A percentile compares a stretch with the other conserved stretches of the same genome.
Conservation (phyloP, 2,113 vertebrate genomes). For the Chaetura pelagica region DNA sequence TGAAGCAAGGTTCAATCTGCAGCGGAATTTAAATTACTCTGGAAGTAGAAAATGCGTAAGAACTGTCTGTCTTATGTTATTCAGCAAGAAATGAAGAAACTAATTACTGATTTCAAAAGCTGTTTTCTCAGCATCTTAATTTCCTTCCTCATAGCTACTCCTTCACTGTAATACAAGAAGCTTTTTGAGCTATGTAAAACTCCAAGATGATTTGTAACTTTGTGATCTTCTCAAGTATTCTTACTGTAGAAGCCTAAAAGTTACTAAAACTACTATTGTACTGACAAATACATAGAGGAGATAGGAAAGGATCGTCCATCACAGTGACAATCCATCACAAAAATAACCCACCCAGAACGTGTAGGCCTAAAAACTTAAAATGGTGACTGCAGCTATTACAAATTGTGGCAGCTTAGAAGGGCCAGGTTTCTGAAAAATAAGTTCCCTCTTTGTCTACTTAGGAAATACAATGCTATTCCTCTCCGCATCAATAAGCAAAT, state of each 20-base stretch:
- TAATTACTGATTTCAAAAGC: background rate
- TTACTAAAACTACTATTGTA: background rate
- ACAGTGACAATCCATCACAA: constrained; percentile 44
- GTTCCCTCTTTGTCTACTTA: background rate
- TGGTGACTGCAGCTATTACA: background rate
- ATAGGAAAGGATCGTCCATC: background rate
- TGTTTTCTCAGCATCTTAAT: background rate
- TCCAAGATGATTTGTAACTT: background rate
- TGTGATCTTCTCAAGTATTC: background rate
- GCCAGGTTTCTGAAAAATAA: background rate
- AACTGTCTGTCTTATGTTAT: background rate
- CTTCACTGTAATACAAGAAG: background rate
- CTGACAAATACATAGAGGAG: constrained; percentile 8
- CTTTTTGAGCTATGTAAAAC: background rate
- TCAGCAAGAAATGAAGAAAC: background rate
- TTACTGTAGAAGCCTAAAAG: background rate
- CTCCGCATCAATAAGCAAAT: constrained; percentile 2
- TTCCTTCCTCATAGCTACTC: background rate
- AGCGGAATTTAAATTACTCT: background rate
- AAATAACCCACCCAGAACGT: constrained; percentile 50
- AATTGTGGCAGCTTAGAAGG: background rate
- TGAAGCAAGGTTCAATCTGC: background rate
- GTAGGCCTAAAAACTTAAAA: constrained; percentile 20
- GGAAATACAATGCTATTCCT: background rate
- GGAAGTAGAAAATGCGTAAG: background rate